Base-by-base conservation (phyloP, 2,888 invertebrate species). In the Eupithecia tripunctaria region DNA sequence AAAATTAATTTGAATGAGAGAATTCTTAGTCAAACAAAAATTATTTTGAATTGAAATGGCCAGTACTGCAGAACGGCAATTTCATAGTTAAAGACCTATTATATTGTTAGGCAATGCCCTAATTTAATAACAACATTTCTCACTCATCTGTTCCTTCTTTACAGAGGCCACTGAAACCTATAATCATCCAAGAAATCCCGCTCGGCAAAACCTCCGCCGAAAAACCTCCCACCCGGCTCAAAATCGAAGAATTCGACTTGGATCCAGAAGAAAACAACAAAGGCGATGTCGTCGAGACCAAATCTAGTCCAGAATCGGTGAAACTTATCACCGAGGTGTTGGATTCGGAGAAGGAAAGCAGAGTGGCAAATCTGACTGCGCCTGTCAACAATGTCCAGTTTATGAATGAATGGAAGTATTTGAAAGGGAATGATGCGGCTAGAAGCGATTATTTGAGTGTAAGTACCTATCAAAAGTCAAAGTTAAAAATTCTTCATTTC, bases 331-430 rank as follows among this genome's bases (percentile, higher is more conserved):
- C 80, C 0, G 89, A 91, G 15, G 67, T 72, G 4, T 78, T 80
- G 2, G 77, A 76, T 0, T 78, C 76, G 1, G 87, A 89, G 80
- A 89, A 89, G 43, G 59, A 60, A 14, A 78, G 80, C 3, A 36
- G 74, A 5, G 68, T 80, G 1, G 75, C 80, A 18, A 83, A 81
- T 59, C 74, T 90, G 76, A 84, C 86, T 27, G 80, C 94, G 7
- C 97, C 97, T 0, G 94, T 92, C 70, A 96, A 95, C 72, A 96
- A 96, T 70, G 95, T 97, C 12, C 96, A 96, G 82, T 97, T 97
- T 85, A 91, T 95, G 85, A 80, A 92, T 0, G 93, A 94, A 66
- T 97, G 97, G 97, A 95, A 95, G 81, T 91, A 92, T 78, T 82
- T 96, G 68, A 95, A 91, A 78, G 93, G 89, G 0, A 90, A 91